These are phyloP conservation scores for Terrapene triunguis DNA, from an alignment of 2,113 vertebrate species.

Conservation along the genomic window DNA sequence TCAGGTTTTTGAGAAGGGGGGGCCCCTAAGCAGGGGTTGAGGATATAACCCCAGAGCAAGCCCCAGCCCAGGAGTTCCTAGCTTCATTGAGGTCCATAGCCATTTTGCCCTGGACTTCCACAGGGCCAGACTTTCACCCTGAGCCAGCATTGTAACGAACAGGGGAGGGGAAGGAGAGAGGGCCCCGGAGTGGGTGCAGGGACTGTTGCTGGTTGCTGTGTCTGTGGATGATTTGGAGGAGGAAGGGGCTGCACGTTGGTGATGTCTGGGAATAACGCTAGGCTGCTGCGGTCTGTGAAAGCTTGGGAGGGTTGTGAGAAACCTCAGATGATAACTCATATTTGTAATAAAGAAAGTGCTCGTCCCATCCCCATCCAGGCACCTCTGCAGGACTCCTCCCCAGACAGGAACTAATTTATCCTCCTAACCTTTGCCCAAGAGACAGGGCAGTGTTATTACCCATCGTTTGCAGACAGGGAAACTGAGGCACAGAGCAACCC, in stretches of 20 bases:
- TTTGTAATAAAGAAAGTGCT: constrained; percentile 39
- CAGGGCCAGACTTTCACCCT: neutral
- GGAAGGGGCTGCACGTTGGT: neutral
- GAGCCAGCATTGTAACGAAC: neutral
- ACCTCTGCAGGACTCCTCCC: constrained; percentile 65
- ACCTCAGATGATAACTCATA: constrained; percentile 57
- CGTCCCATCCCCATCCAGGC: constrained; percentile 60
- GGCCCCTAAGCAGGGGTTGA: neutral
- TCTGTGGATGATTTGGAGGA: constrained; percentile 22
- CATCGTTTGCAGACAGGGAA: constrained; percentile 65
- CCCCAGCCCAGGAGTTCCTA: neutral
- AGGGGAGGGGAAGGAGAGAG: neutral
- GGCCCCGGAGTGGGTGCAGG: neutral
- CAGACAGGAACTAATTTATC: constrained; percentile 63
- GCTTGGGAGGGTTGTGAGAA: constrained; percentile 52
- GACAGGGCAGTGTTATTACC: constrained; percentile 63
- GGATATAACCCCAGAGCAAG: neutral
- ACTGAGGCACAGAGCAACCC: constrained; percentile 75
- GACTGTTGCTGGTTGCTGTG: constrained; percentile 47
- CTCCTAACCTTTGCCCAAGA: constrained; percentile 67
- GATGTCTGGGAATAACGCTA: neutral
- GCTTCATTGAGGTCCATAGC: neutral
- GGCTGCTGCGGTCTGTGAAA: constrained; percentile 17
- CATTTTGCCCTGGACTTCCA: neutral
- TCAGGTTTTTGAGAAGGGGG: neutral